Conservation (phyloP, 2,797 vertebrate species). For the Eleutherodactylus coqui region DNA sequence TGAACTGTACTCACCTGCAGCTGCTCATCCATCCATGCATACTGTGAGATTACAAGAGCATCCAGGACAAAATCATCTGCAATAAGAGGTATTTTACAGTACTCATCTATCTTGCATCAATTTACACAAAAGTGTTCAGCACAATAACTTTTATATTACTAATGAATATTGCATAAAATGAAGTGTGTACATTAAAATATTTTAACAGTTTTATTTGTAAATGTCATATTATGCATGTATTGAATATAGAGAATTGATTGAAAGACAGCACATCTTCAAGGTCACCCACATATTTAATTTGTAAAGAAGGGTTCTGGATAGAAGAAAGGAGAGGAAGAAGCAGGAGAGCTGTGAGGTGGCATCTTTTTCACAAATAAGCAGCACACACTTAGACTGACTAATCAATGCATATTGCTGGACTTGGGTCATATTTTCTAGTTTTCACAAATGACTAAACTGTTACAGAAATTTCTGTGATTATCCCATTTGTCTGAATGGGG, state of each 20-base stretch:
- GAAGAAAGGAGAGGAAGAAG: neutral
- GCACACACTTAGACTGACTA: neutral
- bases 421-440: neutral
- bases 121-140: neutral
- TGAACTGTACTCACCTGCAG: conserved; percentile 21
- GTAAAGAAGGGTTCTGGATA: neutral
- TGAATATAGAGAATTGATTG: neutral
- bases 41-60: conserved; percentile 3
- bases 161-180: neutral
- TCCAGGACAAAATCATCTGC: neutral
- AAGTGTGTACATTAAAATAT: neutral
- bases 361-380: neutral
- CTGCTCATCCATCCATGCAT: conserved; percentile 28
- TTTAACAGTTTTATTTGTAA: neutral
- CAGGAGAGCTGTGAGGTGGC: neutral
- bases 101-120: neutral
- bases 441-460: neutral
- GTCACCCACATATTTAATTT: too few species aligned
- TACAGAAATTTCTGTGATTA: too few species aligned
- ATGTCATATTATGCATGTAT: neutral
- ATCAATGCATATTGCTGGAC: neutral
- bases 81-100: neutral
- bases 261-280: too few species aligned
- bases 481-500: too few species aligned
- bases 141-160: neutral